Evolutionary conservation across 2,888 invertebrate species (phyloP).

Genomic region (Troides oblongomaculatus): DNA sequence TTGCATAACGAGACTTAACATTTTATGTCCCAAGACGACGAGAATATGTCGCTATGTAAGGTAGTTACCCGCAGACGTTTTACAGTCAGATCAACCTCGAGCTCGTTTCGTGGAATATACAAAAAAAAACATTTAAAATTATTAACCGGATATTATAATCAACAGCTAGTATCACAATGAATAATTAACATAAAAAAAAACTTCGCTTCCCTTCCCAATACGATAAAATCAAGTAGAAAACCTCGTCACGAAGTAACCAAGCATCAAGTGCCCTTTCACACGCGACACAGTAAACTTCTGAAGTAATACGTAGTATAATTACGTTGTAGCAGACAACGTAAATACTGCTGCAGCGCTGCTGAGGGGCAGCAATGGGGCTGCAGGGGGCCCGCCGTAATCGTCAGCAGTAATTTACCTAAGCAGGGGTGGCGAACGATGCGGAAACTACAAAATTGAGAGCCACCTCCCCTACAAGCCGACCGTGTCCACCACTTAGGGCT

Average conservation of each 20-base stretch:
- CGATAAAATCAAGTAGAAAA: too few relatives aligned
- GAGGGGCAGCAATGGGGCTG: background rate
- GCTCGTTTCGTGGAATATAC: too few relatives aligned
- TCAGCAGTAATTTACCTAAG: conserved; percentile 29
- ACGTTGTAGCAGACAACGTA: conserved; percentile 21
- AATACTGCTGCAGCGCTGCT: conserved; percentile 14
- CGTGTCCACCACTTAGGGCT: conserved; percentile 25
- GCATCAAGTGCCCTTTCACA: background rate
- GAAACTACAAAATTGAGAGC: conserved; percentile 28
- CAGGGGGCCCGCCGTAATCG: conserved; percentile 8
- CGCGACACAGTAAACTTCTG: background rate
- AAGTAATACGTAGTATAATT: conserved; percentile 8
- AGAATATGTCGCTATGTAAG: too few relatives aligned
- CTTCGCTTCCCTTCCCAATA: background rate
- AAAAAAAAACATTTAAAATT: too few relatives aligned
- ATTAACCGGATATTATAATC: too few relatives aligned
- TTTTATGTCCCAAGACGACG: too few relatives aligned
- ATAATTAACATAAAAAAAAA: background rate
- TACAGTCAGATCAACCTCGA: too few relatives aligned
- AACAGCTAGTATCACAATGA: too few relatives aligned
- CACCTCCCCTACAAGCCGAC: conserved; percentile 12
- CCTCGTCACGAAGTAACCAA: background rate
- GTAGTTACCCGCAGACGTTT: too few relatives aligned
- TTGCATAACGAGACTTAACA: too few relatives aligned
- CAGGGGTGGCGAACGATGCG: conserved; percentile 32